Base-by-base conservation (phyloP, 2,797 vertebrate genomes). In the Melopsittacus undulatus region DNA sequence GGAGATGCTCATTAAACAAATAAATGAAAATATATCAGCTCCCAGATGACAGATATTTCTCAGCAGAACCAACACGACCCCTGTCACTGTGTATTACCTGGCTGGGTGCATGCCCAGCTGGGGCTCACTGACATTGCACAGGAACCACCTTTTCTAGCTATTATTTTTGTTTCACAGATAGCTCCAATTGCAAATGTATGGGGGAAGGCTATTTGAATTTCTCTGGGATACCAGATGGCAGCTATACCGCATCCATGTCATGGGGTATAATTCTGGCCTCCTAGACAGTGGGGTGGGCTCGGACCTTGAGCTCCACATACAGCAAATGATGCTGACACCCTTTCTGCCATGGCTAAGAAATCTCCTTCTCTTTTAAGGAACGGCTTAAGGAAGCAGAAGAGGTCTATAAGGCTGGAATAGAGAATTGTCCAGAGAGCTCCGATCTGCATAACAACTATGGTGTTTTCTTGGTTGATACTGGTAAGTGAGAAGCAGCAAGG, bases 401-500 rank as follows among this genome's bases (percentile, higher is more conserved):
- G 34, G 96, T 99, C 38, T 99, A 99, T 89, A 97, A 98, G 75
- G 98, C 98, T 79, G 99, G 99, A 32, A 99, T 99, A 87, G 98
- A 98, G 96, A 99, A 98, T 62, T 99, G 99, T 67, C 99, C 99
- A 0, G 99, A 99, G 88, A 99, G 98, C 97, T 99, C 99, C 0
- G 99, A 99, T 97, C 98, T 99, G 63, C 99, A 99, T 92, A 99
- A 99, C 92, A 99, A 99, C 97, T 99, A 99, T 1, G 99, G 99
- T 0, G 99, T 99, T 81, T 99, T 99, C 96, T 97, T 99, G 92
- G 99, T 99, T 57, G 99, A 99, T 82, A 98, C 98, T 0, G 99
- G 99, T 99, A 96, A 98, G 98, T 91, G n/a, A 94, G 72, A 80
- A 67, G 23, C 13, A 89, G 8, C 26, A 38, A 64, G 19, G 57